Evolutionary conservation across 2,113 vertebrate genomes (phyloP).

Genomic region (Dipodomys spectabilis): DNA sequence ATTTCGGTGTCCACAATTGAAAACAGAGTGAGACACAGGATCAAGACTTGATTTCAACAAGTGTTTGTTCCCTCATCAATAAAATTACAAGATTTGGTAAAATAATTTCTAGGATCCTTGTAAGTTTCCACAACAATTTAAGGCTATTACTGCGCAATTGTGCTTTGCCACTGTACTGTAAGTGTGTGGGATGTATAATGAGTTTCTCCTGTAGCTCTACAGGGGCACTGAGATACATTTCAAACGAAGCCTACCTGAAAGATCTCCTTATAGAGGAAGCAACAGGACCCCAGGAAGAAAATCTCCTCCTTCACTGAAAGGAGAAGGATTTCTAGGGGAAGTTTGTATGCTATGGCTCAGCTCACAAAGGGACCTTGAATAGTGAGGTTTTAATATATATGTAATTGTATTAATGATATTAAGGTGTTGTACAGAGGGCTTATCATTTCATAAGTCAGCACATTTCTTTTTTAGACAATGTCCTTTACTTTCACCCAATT

Average conservation of each 20-base stretch:
- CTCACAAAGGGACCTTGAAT: neutral
- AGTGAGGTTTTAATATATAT: constrained; percentile 15
- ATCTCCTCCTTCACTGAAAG: neutral
- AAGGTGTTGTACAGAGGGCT: too few relatives aligned
- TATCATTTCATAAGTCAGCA: too few relatives aligned
- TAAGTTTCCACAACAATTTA: neutral
- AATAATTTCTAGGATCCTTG: neutral
- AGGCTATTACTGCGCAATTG: neutral
- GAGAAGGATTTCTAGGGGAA: neutral
- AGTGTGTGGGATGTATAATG: neutral
- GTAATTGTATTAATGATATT: too few relatives aligned
- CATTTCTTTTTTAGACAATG: too few relatives aligned
- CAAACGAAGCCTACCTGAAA: constrained; percentile 9
- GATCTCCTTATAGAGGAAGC: neutral
- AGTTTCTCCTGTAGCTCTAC: neutral
- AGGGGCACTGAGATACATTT: neutral
- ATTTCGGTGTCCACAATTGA: neutral
- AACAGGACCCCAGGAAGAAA: neutral
- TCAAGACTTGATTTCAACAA: neutral
- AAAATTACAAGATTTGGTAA: neutral
- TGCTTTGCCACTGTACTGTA: neutral
- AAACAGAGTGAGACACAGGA: neutral
- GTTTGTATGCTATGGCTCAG: neutral
- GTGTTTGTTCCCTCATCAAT: neutral
- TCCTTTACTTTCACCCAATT: too few relatives aligned